Evolutionary conservation across 2,797 vertebrate species (phyloP), one percentile per base, ranked within the genome.

Genomic region (Catostomus latipinnis): DNA sequence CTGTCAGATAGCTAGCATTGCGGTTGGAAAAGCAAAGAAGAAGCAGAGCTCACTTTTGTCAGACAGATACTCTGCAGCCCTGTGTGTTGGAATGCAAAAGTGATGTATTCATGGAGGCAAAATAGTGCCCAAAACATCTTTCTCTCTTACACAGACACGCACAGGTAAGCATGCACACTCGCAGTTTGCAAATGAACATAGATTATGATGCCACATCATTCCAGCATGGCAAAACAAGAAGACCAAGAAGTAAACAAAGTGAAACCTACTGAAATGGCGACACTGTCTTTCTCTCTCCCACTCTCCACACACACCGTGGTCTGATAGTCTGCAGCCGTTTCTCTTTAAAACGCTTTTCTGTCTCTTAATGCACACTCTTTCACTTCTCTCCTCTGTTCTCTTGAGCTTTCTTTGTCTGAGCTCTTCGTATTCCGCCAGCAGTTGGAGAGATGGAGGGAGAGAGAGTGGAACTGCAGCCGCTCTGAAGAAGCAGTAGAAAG

Each of bases 391-490:
- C 92, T 93, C 92, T 92, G 92, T 93, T 92, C 93, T 94, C 91
- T 92, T 93, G 93, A 94, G 92, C 89, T 93, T 92, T 86, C 85
- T 86, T 86, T 86, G 90, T 93, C 90, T 93, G 94, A 93, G 94
- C 93, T 94, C 93, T 34, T 34, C 93, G 93, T 86, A 83, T 83
- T 86, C 85, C 81, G 76, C 72, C 78, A 84, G 85, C 85, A 84
- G 81, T 86, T 84, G 78, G 84, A 87, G 84, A 81, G 95, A 96
- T 96, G 95, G 95, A 87, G 95, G 95, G 95, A 96, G 95, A 96
- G 95, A 95, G 94, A 95, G 94, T 94, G 34, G 95, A 95, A 93
- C 94, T 95, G 94, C 93, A 94, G 95, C 96, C 94, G 92, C 93
- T 95, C 95, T 95, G 91, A 84, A 92, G 93, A 93, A 93, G 91